These are phyloP conservation scores for Musca domestica DNA, from an alignment of 1,140 invertebrate genomes.

Conservation along the genomic window DNA sequence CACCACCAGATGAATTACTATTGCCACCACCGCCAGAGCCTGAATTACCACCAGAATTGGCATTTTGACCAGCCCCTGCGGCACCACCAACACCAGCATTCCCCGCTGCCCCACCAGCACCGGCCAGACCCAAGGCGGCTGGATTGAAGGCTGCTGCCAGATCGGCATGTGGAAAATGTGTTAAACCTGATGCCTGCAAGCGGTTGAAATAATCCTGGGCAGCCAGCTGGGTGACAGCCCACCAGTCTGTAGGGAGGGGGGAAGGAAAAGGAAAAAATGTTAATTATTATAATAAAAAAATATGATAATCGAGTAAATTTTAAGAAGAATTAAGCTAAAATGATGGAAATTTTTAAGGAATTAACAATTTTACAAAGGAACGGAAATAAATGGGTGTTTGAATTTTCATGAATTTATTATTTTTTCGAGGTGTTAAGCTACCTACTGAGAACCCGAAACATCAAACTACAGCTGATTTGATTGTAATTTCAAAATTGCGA, in stretches of 20 bases:
- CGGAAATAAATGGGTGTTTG: no score
- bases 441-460: no score
- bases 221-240: conserved; percentile 82
- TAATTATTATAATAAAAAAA: background rate
- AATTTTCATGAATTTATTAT: no score
- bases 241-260: conserved; percentile 66
- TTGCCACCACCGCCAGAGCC: conserved; percentile 33
- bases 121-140: conserved; percentile 56
- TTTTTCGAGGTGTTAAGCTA: no score
- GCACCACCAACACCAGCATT: conserved; percentile 37
- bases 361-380: no score
- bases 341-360: no score
- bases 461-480: no score
- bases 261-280: background rate
- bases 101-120: conserved; percentile 30
- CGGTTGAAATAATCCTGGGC: conserved; percentile 81
- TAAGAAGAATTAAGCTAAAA: no score
- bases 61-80: conserved; percentile 24
- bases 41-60: conserved; percentile 45
- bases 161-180: conserved; percentile 62
- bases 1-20: conserved; percentile 37
- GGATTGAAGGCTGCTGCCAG: conserved; percentile 49
- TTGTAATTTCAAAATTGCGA: no score
- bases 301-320: background rate
- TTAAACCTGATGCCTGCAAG: conserved; percentile 72